Evolutionary conservation across 2,888 invertebrate species (phyloP).

Genomic region (Drosophila nr. medialis): DNA sequence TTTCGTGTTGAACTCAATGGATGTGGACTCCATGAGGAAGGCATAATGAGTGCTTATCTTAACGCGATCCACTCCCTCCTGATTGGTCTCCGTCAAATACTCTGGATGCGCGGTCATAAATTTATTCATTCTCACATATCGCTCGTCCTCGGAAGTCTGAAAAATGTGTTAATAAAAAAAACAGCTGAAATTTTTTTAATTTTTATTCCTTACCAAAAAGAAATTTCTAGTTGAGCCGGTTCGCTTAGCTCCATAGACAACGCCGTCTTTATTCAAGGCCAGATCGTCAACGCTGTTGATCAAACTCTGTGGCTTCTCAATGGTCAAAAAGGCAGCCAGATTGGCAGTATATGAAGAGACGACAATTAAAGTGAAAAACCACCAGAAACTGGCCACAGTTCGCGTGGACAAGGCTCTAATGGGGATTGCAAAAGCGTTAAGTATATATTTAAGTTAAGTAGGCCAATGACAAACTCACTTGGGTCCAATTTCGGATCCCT

Average conservation of each 20-base stretch:
- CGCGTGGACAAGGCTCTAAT: slow-evolving; percentile 93
- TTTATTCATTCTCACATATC: slow-evolving; percentile 92
- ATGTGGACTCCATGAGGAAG: slow-evolving; percentile 92
- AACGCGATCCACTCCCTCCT: slow-evolving; percentile 86
- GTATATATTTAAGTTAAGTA: background rate
- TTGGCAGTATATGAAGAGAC: slow-evolving; percentile 95
- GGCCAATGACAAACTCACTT: slow-evolving; percentile 86
- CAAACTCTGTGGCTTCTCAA: slow-evolving; percentile 89
- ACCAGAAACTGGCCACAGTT: slow-evolving; percentile 94
- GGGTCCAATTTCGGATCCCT: slow-evolving; percentile 95
- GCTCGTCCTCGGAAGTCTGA: slow-evolving; percentile 90
- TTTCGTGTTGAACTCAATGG: slow-evolving; percentile 90
- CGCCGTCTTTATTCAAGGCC: slow-evolving; percentile 89
- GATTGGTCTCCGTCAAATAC: slow-evolving; percentile 85
- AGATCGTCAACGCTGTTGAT: slow-evolving; percentile 93
- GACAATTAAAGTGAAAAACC: slow-evolving; percentile 93
- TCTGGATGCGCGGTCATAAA: slow-evolving; percentile 90
- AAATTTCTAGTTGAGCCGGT: slow-evolving; percentile 95
- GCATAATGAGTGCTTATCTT: slow-evolving; percentile 86
- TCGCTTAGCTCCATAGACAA: slow-evolving; percentile 93
- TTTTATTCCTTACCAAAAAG: slow-evolving; percentile 88
- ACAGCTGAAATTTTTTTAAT: background rate
- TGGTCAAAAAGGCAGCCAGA: slow-evolving; percentile 94
- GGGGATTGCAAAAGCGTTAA: background rate
- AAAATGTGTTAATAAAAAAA: background rate